These are phyloP conservation scores for Aplysia californica DNA, from an alignment of 1,140 invertebrate species.

Conservation along the genomic window DNA sequence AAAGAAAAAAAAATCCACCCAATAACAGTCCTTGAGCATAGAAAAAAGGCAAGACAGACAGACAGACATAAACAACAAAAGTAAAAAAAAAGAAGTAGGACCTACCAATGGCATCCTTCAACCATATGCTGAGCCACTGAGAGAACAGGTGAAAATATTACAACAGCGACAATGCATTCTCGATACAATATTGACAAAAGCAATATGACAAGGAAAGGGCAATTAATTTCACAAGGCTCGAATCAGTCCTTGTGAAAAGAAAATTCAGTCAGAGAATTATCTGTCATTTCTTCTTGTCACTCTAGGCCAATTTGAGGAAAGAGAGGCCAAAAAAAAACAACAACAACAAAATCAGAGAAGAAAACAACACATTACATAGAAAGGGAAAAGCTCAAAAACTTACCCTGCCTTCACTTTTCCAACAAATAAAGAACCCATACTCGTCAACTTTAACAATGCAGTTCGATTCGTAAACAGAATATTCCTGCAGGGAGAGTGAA, in stretches of 20 bases:
- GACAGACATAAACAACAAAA: too few species aligned
- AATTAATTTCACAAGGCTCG: background rate
- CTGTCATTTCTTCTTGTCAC: background rate
- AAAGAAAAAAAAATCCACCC: too few species aligned
- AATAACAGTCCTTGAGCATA: too few species aligned
- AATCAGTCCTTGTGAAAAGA: background rate
- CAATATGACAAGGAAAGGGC: background rate
- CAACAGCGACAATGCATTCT: too few species aligned
- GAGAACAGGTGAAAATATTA: too few species aligned
- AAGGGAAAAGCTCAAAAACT: too few species aligned
- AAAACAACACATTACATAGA: too few species aligned
- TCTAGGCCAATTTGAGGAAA: background rate
- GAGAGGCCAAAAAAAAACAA: background rate
- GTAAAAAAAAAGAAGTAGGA: too few species aligned
- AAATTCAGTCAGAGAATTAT: background rate
- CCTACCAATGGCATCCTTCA: too few species aligned
- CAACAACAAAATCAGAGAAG: background rate
- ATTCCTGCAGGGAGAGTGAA: constrained; percentile 45
- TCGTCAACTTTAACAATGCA: constrained; percentile 97
- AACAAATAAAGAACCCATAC: constrained; percentile 99
- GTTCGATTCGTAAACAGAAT: constrained; percentile 70
- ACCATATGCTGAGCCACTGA: too few species aligned
- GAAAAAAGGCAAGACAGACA: too few species aligned
- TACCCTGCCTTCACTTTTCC: constrained; percentile 96
- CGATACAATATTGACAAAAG: too few species aligned